Conservation (phyloP, 2,797 vertebrate genomes). For the Dermochelys coriacea region DNA sequence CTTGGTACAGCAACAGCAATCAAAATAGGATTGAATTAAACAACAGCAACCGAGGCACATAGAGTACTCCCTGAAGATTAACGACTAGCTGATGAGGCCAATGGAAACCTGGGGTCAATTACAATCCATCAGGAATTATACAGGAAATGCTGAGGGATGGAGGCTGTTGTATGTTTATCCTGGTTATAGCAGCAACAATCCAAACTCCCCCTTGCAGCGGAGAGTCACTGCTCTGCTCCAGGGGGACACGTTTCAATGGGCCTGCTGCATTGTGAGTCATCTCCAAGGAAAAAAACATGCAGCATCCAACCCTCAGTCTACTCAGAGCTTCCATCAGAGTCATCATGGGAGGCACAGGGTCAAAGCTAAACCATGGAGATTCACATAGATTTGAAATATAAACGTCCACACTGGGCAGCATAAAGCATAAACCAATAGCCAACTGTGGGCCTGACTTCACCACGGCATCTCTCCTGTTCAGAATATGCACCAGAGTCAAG, state of each 20-base stretch:
- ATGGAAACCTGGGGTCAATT: neutral
- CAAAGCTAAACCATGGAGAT: neutral
- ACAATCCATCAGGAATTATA: neutral
- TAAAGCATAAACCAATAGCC: neutral
- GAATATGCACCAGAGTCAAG: neutral
- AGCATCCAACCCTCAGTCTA: neutral
- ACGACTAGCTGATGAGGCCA: neutral
- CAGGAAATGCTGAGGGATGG: neutral
- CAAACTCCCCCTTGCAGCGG: rapidly evolving
- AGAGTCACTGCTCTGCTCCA: rapidly evolving
- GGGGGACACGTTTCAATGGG: neutral
- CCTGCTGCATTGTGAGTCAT: neutral
- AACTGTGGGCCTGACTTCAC: neutral
- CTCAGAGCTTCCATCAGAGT: slow-evolving; percentile 4
- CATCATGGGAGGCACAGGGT: neutral
- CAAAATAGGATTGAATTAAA: neutral
- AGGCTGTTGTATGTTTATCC: neutral
- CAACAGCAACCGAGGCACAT: neutral
- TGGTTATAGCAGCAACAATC: neutral
- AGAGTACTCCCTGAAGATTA: rapidly evolving
- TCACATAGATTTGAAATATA: neutral
- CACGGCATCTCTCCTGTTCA: neutral
- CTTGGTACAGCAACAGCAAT: neutral
- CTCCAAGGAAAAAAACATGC: slow-evolving; percentile 12
- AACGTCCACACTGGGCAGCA: neutral